Percentiles rank a stretch among this genome's conserved stretches.
Conservation (phyloP, 1,140 invertebrate species). For the Chelonus insularis region DNA sequence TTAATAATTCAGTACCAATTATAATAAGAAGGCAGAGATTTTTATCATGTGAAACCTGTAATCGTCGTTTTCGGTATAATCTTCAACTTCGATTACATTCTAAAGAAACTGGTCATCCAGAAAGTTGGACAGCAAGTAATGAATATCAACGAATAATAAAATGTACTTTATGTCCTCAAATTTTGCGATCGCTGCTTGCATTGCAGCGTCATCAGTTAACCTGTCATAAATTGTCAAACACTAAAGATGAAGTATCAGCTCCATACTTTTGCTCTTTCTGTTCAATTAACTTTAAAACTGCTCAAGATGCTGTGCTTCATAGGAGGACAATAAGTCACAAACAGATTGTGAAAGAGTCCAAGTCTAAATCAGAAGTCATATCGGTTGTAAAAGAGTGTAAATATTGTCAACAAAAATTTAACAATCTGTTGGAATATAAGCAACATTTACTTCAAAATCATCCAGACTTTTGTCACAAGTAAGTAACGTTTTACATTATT, state of each 20-base stretch:
- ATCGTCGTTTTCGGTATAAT: slow-evolving; percentile 69
- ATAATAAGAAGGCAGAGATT: slow-evolving; percentile 71
- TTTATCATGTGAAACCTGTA: slow-evolving; percentile 67
- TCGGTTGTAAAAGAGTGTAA: slow-evolving; percentile 60
- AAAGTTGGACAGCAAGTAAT: slow-evolving; percentile 62
- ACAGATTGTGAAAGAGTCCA: slow-evolving; percentile 56
- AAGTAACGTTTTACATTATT: slow-evolving; percentile 17
- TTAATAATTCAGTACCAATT: slow-evolving; percentile 79
- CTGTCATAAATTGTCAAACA: slow-evolving; percentile 57
- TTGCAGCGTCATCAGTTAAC: slow-evolving; percentile 66
- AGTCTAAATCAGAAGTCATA: slow-evolving; percentile 38
- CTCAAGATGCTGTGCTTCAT: slow-evolving; percentile 68
- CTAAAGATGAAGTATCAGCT: slow-evolving; percentile 44
- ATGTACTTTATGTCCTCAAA: slow-evolving; percentile 64
- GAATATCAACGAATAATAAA: slow-evolving; percentile 67
- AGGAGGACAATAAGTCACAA: slow-evolving; percentile 67
- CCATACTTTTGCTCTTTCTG: slow-evolving; percentile 72
- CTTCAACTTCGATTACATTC: slow-evolving; percentile 70
- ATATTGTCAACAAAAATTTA: slow-evolving; percentile 62
- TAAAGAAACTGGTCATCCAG: slow-evolving; percentile 59
- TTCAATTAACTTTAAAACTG: slow-evolving; percentile 64
- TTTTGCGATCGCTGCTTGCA: slow-evolving; percentile 65
- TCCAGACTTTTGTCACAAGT: slow-evolving; percentile 63
- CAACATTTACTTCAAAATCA: slow-evolving; percentile 70
- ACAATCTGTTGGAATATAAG: slow-evolving; percentile 65